Conservation (phyloP, 1,140 invertebrate genomes). For the Lamellibrachia luymesi region DNA sequence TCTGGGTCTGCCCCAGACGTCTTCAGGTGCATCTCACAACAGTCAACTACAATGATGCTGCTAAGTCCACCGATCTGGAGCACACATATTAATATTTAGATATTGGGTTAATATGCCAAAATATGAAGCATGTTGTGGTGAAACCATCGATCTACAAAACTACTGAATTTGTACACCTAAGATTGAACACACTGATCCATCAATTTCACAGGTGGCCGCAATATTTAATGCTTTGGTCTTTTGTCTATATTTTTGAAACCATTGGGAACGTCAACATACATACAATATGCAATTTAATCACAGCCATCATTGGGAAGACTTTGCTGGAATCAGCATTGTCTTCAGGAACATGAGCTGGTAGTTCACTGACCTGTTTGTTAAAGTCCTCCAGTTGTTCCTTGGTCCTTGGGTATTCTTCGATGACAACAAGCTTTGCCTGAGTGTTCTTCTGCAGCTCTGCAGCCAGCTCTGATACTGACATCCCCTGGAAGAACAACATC, state of each 20-base stretch:
- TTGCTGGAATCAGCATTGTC: no score
- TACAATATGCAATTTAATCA: no score
- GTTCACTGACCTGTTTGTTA: constrained; percentile 9
- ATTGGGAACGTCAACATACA: no score
- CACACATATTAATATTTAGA: not conserved
- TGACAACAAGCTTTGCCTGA: not conserved
- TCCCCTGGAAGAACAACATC: not conserved
- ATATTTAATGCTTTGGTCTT: not conserved
- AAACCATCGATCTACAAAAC: not conserved
- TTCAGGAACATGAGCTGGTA: no score
- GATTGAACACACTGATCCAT: not conserved
- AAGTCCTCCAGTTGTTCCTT: constrained; percentile 14
- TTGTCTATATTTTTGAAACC: not conserved
- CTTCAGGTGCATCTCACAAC: not conserved
- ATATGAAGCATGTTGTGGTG: not conserved
- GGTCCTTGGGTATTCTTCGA: not conserved
- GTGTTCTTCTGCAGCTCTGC: not conserved
- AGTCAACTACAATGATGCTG: constrained; percentile 14
- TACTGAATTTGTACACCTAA: not conserved
- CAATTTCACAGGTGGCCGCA: not conserved
- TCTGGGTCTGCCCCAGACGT: not conserved
- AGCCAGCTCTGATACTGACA: not conserved
- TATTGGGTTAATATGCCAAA: not conserved
- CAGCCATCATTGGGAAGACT: not conserved
- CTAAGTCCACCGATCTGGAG: constrained; percentile 20